A percentile compares a stretch with the other conserved stretches of the same genome.
Evolutionary conservation across 2,113 vertebrate genomes (phyloP).

Genomic region (Etheostoma cragini): DNA sequence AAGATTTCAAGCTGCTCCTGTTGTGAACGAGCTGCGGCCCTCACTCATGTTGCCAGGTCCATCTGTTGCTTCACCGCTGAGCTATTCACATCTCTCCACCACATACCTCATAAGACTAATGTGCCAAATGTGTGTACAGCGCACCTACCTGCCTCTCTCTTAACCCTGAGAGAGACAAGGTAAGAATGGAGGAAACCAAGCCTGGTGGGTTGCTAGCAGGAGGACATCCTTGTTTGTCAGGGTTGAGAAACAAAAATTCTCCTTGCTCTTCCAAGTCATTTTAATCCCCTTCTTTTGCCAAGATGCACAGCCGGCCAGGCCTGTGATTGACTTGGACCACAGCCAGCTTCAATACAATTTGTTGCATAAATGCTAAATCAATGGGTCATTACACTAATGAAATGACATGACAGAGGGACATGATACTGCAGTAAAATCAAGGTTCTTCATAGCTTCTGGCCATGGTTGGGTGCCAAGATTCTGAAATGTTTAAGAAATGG

Average conservation of each 20-base stretch:
- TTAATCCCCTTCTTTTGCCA: slow-evolving; percentile 67
- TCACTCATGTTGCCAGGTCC: slow-evolving; percentile 43
- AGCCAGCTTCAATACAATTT: slow-evolving; percentile 57
- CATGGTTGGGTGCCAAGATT: slow-evolving; percentile 26
- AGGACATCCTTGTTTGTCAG: slow-evolving; percentile 35
- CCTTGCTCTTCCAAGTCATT: slow-evolving; percentile 42
- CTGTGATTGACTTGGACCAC: slow-evolving; percentile 67
- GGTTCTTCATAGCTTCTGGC: slow-evolving; percentile 50
- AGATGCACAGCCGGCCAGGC: slow-evolving; percentile 53
- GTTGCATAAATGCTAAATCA: slow-evolving; percentile 64
- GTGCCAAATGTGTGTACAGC: slow-evolving; percentile 25
- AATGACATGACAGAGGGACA: slow-evolving; percentile 56
- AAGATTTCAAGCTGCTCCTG: slow-evolving; percentile 67
- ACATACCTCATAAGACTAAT: neutral
- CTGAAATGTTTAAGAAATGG: slow-evolving; percentile 31
- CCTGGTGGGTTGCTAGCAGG: slow-evolving; percentile 36
- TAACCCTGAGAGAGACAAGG: neutral
- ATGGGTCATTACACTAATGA: slow-evolving; percentile 69
- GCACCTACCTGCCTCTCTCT: slow-evolving; percentile 27
- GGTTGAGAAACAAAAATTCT: slow-evolving; percentile 27
- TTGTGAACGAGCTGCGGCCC: slow-evolving; percentile 29
- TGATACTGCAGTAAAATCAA: slow-evolving; percentile 36
- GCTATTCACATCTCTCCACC: slow-evolving; percentile 15
- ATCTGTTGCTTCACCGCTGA: slow-evolving; percentile 67
- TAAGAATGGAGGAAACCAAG: slow-evolving; percentile 23